Evolutionary conservation across 2,797 vertebrate genomes (phyloP).

Genomic region (Leptodactylus fallax): DNA sequence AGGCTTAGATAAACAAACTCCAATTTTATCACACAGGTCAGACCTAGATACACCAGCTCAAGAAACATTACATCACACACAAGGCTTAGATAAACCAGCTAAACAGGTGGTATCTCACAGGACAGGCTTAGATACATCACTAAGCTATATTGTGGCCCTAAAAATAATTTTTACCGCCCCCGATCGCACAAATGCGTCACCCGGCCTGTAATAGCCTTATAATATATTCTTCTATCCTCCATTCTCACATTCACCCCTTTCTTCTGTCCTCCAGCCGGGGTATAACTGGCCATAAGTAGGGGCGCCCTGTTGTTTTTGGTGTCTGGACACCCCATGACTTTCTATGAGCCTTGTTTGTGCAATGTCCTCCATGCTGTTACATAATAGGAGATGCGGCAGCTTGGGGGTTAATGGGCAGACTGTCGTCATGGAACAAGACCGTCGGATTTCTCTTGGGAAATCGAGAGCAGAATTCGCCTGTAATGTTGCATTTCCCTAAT

Average conservation of each 20-base stretch:
- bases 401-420: constrained; percentile 29
- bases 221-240: neutral
- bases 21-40: no score
- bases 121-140: neutral
- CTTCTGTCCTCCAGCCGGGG: neutral
- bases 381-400: neutral
- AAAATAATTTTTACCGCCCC: no score
- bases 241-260: no score
- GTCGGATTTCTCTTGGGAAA: constrained; percentile 27
- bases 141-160: neutral
- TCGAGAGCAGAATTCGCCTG: neutral
- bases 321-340: neutral
- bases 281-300: neutral
- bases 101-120: neutral
- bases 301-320: neutral
- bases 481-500: neutral
- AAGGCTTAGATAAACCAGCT: no score
- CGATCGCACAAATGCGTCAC: no score
- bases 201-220: neutral
- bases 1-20: no score
- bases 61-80: no score
- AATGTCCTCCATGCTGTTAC: neutral
- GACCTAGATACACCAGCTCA: no score
- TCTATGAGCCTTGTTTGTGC: neutral
- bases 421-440: constrained; percentile 38